Evolutionary conservation across 2,888 invertebrate species (phyloP), one percentile per base, ranked within the genome.

Genomic region (Chesias legatella): DNA sequence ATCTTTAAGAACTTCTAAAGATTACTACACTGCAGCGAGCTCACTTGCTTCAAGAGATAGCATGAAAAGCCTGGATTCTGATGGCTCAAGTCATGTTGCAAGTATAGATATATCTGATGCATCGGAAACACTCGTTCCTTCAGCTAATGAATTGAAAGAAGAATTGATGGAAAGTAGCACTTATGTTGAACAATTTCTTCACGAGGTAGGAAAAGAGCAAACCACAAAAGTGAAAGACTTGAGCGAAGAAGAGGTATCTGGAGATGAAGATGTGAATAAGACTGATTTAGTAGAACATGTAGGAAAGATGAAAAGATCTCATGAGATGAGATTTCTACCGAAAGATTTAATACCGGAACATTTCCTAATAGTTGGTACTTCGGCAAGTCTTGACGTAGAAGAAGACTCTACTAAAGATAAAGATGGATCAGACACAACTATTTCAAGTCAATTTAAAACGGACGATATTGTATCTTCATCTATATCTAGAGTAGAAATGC

Each of bases 51-150:
- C 96, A 0, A 92, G 94, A 58, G 96, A 95, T 67, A 96, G 96
- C 49, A 95, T 96, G 93, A 95, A 93, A 68, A 96, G 96, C 43
- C 85, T 97, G 27, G 95, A 96, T 66, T 97, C 96, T 1, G 94
- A 96, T 76, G 95, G 94, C 52, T 96, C 96, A 0, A 96, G 95
- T 9, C 94, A 96, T 73, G 89, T 97, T 41, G 96, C 94, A 0
- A 96, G 96, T 66, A 92, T 96, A 50, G 97, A 97, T 80, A 92
- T 96, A 23, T 97, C 97, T 21, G 98, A 98, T 76, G 90, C 94
- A 13, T 97, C 97, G 0, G 98, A 98, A 83, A 98, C 98, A 1
- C 80, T 98, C 6, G 94, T 98, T 6, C 96, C 97, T 7, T 97
- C 98, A 1, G 94, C 94, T 6, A 93, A 94, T 66, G 96, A 96